Conservation (phyloP, 2,113 vertebrate genomes). For the Chaenogobius annularis region DNA sequence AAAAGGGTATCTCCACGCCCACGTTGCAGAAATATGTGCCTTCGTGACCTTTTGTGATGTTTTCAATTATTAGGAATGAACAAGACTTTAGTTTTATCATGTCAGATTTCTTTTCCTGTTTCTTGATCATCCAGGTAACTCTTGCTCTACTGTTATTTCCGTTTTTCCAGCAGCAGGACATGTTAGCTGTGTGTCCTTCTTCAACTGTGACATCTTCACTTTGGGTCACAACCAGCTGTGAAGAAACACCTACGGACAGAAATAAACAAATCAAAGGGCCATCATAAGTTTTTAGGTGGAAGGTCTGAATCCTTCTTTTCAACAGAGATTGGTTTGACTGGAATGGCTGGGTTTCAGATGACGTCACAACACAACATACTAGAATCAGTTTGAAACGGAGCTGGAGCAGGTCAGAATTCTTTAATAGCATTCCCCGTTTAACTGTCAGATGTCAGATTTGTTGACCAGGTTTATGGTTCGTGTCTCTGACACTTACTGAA, state of each 20-base stretch:
- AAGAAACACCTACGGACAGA: constrained; percentile 23
- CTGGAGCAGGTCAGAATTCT: no score
- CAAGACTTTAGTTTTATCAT: neutral
- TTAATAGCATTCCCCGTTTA: no score
- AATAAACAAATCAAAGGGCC: neutral
- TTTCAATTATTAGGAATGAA: neutral
- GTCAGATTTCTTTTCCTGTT: neutral
- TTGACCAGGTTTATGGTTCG: no score
- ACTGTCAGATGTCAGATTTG: no score
- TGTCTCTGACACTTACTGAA: no score
- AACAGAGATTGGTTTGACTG: no score
- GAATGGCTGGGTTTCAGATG: no score
- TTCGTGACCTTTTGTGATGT: neutral
- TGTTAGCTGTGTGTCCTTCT: accelerated
- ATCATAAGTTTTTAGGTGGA: no score
- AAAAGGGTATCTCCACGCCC: accelerated
- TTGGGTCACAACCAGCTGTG: neutral
- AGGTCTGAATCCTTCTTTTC: no score
- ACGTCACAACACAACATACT: no score
- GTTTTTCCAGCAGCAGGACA: constrained; percentile 24
- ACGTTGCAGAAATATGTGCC: constrained; percentile 30
- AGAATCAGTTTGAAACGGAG: no score
- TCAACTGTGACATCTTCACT: neutral
- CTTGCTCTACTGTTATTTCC: accelerated
- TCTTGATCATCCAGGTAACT: neutral